A percentile compares a stretch with the other conserved stretches of the same genome.
These are phyloP conservation scores for Chrysolophus pictus DNA, from an alignment of 2,797 vertebrate genomes.

Conservation along the genomic window DNA sequence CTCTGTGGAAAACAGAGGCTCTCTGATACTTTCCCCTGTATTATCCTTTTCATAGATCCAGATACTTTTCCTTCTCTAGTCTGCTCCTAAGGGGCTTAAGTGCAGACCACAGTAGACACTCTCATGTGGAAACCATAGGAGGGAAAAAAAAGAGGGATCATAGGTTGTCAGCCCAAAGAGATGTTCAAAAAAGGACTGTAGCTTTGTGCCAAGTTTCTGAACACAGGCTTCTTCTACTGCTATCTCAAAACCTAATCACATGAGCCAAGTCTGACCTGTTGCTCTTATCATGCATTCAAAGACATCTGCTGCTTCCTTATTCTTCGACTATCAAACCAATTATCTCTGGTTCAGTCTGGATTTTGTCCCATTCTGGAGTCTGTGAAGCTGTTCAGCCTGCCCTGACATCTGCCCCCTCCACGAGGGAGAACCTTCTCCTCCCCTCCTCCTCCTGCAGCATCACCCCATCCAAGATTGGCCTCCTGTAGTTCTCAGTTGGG, in stretches of 20 bases:
- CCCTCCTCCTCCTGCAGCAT: background rate
- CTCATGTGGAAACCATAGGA: background rate
- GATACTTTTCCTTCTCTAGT: background rate
- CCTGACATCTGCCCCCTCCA: accelerated
- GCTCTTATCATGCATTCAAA: background rate
- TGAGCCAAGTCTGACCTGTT: background rate
- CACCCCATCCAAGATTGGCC: background rate
- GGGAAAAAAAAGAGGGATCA: background rate
- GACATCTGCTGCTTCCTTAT: background rate
- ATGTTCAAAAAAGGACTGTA: background rate
- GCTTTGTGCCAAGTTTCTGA: background rate
- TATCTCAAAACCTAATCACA: background rate
- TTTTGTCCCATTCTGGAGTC: background rate
- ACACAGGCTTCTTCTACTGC: background rate
- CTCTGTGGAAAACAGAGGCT: constrained; percentile 1
- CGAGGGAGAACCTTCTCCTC: background rate
- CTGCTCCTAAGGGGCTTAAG: constrained; percentile 1
- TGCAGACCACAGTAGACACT: background rate
- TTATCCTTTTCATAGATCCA: background rate
- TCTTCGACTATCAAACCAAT: background rate
- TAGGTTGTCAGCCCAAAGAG: constrained; percentile 11
- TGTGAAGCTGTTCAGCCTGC: background rate
- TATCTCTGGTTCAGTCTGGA: background rate
- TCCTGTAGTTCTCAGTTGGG: background rate
- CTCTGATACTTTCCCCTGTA: constrained; percentile 17